Evolutionary conservation across 1,140 invertebrate genomes (phyloP), one percentile per base, ranked within the genome.

Genomic region (Pogonus chalceus): DNA sequence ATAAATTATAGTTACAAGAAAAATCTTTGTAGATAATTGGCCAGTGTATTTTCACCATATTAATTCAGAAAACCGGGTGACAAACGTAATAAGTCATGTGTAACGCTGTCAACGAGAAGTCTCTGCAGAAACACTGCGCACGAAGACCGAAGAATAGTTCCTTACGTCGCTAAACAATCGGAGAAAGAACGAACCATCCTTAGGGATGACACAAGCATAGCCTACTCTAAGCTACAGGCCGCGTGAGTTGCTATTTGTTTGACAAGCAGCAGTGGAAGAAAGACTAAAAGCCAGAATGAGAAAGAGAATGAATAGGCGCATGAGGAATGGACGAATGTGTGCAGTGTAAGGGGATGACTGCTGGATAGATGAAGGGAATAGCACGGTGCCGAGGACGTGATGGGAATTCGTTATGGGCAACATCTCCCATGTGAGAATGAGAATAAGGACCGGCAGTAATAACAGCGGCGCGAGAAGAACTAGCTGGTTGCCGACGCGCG

Each of bases 381-480:
- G 26, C 14, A 31, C 26, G 14, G 26, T 31, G 26, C 26, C 7
- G 3, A 18, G 37, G 18, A 43, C 37, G 37, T 43, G 37, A 4
- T 43, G 37, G 37, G 37, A 43, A 43, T 43, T 18, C 37, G 37
- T 43, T 43, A 43, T 43, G 37, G 37, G 18, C 37, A 43, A 43
- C 37, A 43, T 43, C 37, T 43, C 37, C 37, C 37, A 43, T 43
- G 37, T 43, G 37, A 43, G 37, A 43, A 43, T 43, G 37, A 43
- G 37, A 43, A 43, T 43, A 43, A 43, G 37, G 18, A 16, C 37
- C 37, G 18, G 37, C 37, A 18, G 37, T 43, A 43, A 43, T 43
- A 43, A 43, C 18, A 43, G 26, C 26, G 26, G 26, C 26, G 14
- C 26, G 14, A 31, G 26, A 12, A 43, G 37, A 18, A 43, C 37